Conservation (phyloP, 2,888 invertebrate genomes). For the Branchipolynoe longqiensis region DNA sequence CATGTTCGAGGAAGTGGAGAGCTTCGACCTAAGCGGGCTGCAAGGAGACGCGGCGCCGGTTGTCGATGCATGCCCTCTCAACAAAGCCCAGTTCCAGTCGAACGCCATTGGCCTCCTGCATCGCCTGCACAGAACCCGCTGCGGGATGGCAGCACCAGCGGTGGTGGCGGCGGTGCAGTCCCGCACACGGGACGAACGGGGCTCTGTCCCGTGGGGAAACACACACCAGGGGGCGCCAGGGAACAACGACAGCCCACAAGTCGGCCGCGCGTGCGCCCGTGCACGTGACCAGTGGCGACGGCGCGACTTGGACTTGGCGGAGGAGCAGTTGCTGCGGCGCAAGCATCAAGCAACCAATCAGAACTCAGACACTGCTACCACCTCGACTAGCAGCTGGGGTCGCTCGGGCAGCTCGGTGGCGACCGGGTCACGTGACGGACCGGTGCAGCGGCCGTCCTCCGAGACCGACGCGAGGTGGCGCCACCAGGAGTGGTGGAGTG, state of each 20-base stretch:
- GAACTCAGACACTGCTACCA: neutral
- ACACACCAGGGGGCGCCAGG: no score
- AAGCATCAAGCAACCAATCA: constrained; percentile 31
- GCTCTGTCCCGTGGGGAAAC: no score
- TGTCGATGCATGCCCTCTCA: neutral
- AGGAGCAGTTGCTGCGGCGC: constrained; percentile 41
- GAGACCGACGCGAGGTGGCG: no score
- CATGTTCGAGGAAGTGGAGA: constrained; percentile 58
- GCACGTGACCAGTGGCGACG: constrained; percentile 1
- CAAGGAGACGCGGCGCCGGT: neutral
- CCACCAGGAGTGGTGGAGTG: no score
- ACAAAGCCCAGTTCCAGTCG: no score
- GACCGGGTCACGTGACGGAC: neutral
- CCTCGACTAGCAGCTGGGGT: constrained; percentile 26
- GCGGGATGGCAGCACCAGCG: neutral
- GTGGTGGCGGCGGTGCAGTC: neutral
- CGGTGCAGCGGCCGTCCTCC: no score
- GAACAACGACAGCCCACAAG: no score
- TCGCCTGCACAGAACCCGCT: neutral
- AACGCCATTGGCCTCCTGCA: no score
- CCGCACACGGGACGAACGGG: no score
- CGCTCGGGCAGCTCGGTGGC: neutral
- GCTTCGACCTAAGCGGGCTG: constrained; percentile 47
- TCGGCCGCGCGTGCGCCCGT: no score
- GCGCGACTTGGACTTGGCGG: neutral